These are phyloP conservation scores for Sebastes diploproa DNA, from an alignment of 2,797 vertebrate species.

Conservation along the genomic window DNA sequence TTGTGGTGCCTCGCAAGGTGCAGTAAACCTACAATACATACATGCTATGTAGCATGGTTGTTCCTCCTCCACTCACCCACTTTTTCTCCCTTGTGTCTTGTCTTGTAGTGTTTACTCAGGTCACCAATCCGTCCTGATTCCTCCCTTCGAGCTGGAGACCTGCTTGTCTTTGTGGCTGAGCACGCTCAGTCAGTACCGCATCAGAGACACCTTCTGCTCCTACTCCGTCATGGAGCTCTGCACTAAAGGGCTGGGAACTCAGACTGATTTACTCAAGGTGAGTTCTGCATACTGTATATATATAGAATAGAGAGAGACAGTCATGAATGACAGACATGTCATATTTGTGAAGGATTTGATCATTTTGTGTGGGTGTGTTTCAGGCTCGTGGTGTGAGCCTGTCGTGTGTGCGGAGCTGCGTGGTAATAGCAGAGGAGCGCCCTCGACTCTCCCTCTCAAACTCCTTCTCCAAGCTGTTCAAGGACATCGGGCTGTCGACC, in stretches of 20 bases:
- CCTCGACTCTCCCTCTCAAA: conserved; percentile 91
- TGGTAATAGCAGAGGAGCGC: conserved; percentile 96
- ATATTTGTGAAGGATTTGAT: background rate
- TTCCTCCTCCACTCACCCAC: background rate
- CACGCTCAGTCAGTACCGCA: conserved; percentile 96
- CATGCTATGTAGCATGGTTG: background rate
- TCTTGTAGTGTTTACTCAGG: conserved; percentile 93
- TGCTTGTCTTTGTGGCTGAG: conserved; percentile 95
- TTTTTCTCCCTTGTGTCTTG: background rate
- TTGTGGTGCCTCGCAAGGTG: conserved; percentile 99
- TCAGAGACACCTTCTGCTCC: conserved; percentile 99
- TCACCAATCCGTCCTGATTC: conserved; percentile 98
- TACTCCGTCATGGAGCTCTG: conserved; percentile 99
- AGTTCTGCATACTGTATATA: background rate
- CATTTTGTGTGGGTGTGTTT: background rate
- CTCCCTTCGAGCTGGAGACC: conserved; percentile 97
- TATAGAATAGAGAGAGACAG: background rate
- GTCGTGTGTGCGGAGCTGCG: conserved; percentile 94
- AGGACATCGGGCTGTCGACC: conserved; percentile 93
- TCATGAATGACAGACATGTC: background rate
- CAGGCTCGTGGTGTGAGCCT: conserved; percentile 94
- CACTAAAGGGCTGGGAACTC: conserved; percentile 95
- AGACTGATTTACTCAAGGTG: conserved; percentile 95
- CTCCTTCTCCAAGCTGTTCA: conserved; percentile 98
- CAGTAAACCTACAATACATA: conserved; percentile 23